Conservation (phyloP, 2,888 invertebrate genomes). For the Lymantria dispar region DNA sequence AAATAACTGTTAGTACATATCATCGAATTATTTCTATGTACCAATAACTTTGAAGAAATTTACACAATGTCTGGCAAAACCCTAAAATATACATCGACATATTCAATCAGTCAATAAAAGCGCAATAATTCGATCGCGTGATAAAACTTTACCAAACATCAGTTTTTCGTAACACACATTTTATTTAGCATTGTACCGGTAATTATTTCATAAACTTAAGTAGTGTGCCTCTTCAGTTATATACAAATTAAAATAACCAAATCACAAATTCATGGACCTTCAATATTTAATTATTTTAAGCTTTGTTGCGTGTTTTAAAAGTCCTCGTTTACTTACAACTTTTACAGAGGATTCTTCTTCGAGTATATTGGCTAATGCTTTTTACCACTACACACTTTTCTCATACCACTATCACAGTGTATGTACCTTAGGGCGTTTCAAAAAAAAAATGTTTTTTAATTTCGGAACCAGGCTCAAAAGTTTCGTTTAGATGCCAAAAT, state of each 20-base stretch:
- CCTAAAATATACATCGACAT: neutral
- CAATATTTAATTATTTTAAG: constrained; percentile 44
- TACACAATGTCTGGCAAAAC: constrained; percentile 26
- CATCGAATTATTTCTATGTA: constrained; percentile 40
- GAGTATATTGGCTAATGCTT: neutral
- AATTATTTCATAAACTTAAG: constrained; percentile 59
- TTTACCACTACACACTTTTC: too few relatives aligned
- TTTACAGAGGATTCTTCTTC: constrained; percentile 9
- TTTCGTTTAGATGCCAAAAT: too few relatives aligned
- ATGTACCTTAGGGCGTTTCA: too few relatives aligned
- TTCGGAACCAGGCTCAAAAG: too few relatives aligned
- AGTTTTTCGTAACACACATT: constrained; percentile 52
- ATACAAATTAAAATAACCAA: constrained; percentile 62
- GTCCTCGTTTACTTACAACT: constrained; percentile 30
- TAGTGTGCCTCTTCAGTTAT: constrained; percentile 48
- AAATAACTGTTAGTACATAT: too few relatives aligned
- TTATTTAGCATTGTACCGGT: constrained; percentile 47
- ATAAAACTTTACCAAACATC: constrained; percentile 35
- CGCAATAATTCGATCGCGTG: constrained; percentile 42
- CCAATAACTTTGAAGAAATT: constrained; percentile 36
- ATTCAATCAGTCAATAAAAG: constrained; percentile 31
- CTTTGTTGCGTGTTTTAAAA: constrained; percentile 40
- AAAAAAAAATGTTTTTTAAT: too few relatives aligned
- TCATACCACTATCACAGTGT: too few relatives aligned
- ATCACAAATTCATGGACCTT: constrained; percentile 62